Evolutionary conservation across 2,888 invertebrate species (phyloP).

Genomic region (Spodoptera exigua): DNA sequence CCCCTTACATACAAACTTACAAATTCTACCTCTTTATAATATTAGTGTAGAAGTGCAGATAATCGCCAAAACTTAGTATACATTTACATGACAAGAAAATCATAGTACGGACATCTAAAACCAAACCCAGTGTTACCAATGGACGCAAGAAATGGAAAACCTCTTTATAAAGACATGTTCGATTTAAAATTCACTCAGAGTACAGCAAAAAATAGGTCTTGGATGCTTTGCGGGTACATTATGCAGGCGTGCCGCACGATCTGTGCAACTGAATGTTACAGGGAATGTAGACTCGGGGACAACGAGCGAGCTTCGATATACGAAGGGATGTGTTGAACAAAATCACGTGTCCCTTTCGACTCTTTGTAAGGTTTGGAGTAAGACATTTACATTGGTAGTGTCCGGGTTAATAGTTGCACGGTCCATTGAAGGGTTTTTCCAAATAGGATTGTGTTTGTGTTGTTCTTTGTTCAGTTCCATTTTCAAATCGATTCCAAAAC

Average conservation of each 20-base stretch:
- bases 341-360: constrained; percentile 28
- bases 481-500: not conserved
- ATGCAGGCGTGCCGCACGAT: constrained; percentile 88
- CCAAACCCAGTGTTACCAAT: constrained; percentile 37
- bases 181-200: constrained; percentile 83
- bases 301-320: constrained; percentile 48
- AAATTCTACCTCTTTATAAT: too few relatives aligned
- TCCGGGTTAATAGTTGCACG: constrained; percentile 6
- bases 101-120: constrained; percentile 64
- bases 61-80: too few relatives aligned
- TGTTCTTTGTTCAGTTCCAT: too few relatives aligned
- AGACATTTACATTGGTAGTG: constrained; percentile 37
- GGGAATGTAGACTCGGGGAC: constrained; percentile 61
- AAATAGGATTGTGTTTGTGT: too few relatives aligned
- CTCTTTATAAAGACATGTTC: constrained; percentile 84
- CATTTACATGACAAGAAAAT: constrained; percentile 16
- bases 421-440: constrained; percentile 2
- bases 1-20: too few relatives aligned
- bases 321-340: constrained; percentile 33
- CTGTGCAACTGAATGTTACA: constrained; percentile 62
- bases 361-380: constrained; percentile 33
- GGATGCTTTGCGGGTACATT: constrained; percentile 78
- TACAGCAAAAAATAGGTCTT: constrained; percentile 86
- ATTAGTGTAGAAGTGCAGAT: too few relatives aligned
- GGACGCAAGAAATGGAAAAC: constrained; percentile 74